These are phyloP conservation scores for Argentina silus DNA, from an alignment of 2,797 vertebrate species.

Conservation along the genomic window DNA sequence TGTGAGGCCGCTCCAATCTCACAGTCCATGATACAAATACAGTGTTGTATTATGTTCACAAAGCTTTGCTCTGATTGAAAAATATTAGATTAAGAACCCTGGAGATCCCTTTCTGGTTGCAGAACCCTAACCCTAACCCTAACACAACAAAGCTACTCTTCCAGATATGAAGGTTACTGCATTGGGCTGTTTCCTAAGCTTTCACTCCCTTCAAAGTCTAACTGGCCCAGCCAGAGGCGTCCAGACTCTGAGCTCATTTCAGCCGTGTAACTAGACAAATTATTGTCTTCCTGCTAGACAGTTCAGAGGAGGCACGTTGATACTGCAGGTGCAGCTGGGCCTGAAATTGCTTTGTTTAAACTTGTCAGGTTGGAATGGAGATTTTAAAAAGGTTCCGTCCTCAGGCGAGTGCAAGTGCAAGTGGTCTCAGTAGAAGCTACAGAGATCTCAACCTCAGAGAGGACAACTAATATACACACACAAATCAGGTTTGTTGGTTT, in stretches of 20 bases:
- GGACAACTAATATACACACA: background rate
- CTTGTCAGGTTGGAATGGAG: constrained; percentile 76
- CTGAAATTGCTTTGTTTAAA: constrained; percentile 82
- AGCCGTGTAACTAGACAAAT: constrained; percentile 76
- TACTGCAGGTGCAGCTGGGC: constrained; percentile 77
- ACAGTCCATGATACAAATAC: background rate
- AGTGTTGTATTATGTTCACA: background rate
- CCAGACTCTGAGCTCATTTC: constrained; percentile 69
- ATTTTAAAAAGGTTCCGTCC: constrained; percentile 58
- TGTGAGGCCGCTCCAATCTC: background rate
- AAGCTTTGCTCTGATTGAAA: background rate
- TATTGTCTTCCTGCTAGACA: constrained; percentile 76
- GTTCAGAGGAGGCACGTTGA: constrained; percentile 54
- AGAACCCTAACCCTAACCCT: no score
- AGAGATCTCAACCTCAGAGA: constrained; percentile 19
- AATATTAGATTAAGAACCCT: background rate
- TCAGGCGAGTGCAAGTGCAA: constrained; percentile 46
- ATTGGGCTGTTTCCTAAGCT: constrained; percentile 27
- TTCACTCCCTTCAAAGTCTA: constrained; percentile 30
- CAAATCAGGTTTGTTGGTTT: background rate
- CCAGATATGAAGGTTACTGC: constrained; percentile 35
- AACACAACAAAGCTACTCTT: background rate
- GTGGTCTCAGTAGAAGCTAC: constrained; percentile 31
- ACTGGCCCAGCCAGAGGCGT: constrained; percentile 25
- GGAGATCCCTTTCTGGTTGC: background rate